phyloP scores from a whole-genome alignment of 2,797 vertebrate genomes.

The Alauda arvensis region DNA sequence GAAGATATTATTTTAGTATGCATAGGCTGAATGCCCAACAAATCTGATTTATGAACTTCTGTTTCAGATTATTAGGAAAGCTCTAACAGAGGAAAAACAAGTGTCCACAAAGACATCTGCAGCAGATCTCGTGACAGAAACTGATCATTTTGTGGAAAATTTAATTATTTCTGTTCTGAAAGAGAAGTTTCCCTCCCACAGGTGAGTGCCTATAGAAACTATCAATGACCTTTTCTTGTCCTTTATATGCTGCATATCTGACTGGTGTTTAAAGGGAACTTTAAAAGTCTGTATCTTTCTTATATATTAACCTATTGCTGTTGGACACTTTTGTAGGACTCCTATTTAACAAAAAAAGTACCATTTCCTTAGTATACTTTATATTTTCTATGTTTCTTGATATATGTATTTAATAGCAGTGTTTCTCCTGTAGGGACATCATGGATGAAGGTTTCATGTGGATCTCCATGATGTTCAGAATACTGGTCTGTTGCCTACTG shows the following conservation, averaged over 20 bases:
- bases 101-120: slow-evolving; percentile 86
- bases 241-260: background rate
- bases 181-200: slow-evolving; percentile 82
- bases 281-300: background rate
- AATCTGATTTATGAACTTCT: background rate
- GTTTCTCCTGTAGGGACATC: background rate
- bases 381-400: background rate
- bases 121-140: slow-evolving; percentile 85
- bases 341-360: background rate
- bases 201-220: slow-evolving; percentile 59
- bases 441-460: background rate
- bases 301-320: background rate
- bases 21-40: background rate
- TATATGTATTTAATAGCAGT: background rate
- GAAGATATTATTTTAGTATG: background rate
- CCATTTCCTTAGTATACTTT: background rate
- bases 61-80: slow-evolving; percentile 80
- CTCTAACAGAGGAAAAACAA: slow-evolving; percentile 80
- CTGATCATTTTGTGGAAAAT: slow-evolving; percentile 83
- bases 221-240: background rate
- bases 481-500: background rate
- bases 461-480: background rate
- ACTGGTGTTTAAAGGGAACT: background rate
- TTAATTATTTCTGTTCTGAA: slow-evolving; percentile 82
- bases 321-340: background rate